phyloP scores from a whole-genome alignment of 2,888 invertebrate species.

The Tipula vernalis region DNA sequence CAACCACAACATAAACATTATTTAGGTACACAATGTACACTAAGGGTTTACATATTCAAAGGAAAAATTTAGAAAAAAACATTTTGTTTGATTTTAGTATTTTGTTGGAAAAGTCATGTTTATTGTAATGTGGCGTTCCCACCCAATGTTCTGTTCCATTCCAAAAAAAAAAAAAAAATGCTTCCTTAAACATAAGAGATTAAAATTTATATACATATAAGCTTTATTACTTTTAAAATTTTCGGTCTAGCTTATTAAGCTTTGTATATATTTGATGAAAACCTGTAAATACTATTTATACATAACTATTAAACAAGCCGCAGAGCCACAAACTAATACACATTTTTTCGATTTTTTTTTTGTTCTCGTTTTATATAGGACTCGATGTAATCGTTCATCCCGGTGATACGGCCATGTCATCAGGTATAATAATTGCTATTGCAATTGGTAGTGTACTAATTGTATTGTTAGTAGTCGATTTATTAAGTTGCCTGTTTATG shows the following conservation, averaged over 20 bases:
- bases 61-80: background rate
- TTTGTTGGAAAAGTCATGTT: too few species aligned
- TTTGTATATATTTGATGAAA: background rate
- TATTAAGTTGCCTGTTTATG: constrained; percentile 62
- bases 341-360: background rate
- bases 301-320: background rate
- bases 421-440: constrained; percentile 68
- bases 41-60: background rate
- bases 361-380: constrained; percentile 21
- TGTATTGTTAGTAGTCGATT: constrained; percentile 71
- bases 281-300: background rate
- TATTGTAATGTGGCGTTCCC: background rate
- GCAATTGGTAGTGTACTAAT: constrained; percentile 70
- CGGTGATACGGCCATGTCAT: constrained; percentile 29
- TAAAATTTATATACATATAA: background rate
- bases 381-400: constrained; percentile 32
- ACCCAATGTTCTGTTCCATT: background rate
- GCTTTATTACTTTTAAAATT: background rate
- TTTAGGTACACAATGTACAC: background rate
- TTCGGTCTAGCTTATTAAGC: background rate
- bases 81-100: background rate
- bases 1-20: background rate
- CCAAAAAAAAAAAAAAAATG: too few species aligned
- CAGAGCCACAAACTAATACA: background rate
- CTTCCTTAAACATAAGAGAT: background rate